Percentiles rank a stretch among this genome's conserved stretches.
These are phyloP conservation scores for Tolmerus cingulatus DNA, from an alignment of 2,888 invertebrate genomes.

Conservation along the genomic window DNA sequence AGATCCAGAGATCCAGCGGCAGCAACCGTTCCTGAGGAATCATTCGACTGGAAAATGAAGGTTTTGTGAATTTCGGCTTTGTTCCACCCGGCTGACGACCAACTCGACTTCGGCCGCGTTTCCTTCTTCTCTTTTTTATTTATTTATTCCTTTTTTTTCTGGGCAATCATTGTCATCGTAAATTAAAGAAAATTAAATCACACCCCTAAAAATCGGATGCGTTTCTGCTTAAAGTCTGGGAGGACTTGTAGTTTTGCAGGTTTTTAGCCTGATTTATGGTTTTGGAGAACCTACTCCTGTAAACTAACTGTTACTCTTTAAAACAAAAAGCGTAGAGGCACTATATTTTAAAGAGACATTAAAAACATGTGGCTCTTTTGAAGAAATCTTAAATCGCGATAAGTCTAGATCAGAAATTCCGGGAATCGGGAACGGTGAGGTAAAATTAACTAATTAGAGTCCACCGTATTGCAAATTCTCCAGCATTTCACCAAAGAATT, in stretches of 20 bases:
- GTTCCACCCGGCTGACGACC: background rate
- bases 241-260: background rate
- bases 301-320: no score
- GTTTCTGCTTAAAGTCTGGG: background rate
- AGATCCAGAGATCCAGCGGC: background rate
- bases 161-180: conserved; percentile 27
- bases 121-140: background rate
- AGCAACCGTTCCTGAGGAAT: background rate
- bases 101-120: background rate
- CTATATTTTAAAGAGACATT: background rate
- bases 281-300: background rate
- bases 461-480: no score
- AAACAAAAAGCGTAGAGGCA: background rate
- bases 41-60: conserved; percentile 36
- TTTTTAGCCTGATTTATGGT: background rate
- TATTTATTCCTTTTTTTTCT: background rate
- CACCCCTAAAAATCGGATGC: conserved; percentile 10
- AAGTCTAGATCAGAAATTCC: no score
- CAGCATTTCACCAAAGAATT: no score
- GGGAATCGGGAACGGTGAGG: no score
- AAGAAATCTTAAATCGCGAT: no score
- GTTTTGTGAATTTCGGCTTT: conserved; percentile 34
- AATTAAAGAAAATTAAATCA: conserved; percentile 42
- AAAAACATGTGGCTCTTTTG: no score
- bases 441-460: no score